phyloP scores from a whole-genome alignment of 2,797 vertebrate species.

The Leucoraja ocellata region DNA sequence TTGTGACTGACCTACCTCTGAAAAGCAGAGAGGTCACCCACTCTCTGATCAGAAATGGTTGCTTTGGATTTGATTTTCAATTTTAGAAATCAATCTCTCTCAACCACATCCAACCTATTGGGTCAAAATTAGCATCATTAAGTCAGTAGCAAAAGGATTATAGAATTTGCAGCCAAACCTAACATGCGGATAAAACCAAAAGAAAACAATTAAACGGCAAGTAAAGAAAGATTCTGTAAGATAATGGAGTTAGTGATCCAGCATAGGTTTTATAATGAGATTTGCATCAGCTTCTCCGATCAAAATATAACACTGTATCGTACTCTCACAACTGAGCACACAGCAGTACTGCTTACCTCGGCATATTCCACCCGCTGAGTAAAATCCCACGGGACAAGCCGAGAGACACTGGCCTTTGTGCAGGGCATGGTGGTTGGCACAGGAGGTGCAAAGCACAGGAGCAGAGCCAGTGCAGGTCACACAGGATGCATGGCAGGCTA shows the following conservation, averaged over 20 bases:
- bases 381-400: conserved; percentile 74
- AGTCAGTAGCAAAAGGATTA: background rate
- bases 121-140: background rate
- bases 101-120: too few species aligned
- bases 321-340: background rate
- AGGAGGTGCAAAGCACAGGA: conserved; percentile 68
- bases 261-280: background rate
- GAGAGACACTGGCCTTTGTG: conserved; percentile 70
- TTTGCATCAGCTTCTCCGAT: background rate
- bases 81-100: too few species aligned
- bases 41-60: too few species aligned
- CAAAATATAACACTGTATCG: background rate
- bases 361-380: conserved; percentile 63
- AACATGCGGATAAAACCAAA: background rate
- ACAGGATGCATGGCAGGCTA: conserved; percentile 78
- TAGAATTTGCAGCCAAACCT: background rate
- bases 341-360: conserved; percentile 62
- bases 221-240: background rate
- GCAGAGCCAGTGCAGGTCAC: conserved; percentile 68
- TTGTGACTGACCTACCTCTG: too few species aligned
- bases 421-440: conserved; percentile 56
- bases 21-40: too few species aligned
- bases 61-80: too few species aligned
- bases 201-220: background rate
- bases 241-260: background rate